A percentile compares a stretch with the other conserved stretches of the same genome.
These are phyloP conservation scores for Trochalopteron elliotii DNA, from an alignment of 2,113 vertebrate species.

Conservation along the genomic window DNA sequence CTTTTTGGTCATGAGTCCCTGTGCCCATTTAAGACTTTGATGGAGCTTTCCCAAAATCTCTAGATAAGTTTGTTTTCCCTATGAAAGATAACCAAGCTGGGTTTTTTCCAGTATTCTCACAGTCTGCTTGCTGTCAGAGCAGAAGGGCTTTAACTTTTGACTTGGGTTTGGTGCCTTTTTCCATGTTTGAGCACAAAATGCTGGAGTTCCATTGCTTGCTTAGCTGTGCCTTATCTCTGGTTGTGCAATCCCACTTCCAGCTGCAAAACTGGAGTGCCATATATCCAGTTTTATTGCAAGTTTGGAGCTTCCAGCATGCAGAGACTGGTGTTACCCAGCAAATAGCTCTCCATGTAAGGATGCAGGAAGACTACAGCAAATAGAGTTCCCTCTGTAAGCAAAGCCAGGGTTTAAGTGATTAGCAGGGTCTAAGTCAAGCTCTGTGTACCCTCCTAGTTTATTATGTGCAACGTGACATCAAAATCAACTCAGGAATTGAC, in stretches of 20 bases:
- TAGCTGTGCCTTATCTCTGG: neutral
- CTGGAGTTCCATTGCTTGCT: neutral
- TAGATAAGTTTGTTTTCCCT: neutral
- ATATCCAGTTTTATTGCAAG: neutral
- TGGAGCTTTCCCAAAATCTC: neutral
- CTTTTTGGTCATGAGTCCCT: neutral
- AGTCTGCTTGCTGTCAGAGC: neutral
- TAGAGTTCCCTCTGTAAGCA: neutral
- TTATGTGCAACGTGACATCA: neutral
- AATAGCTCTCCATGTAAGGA: slow-evolving; percentile 38
- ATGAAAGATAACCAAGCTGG: neutral
- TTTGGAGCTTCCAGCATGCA: neutral
- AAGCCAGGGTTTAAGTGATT: slow-evolving; percentile 13
- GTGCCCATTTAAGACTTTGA: neutral
- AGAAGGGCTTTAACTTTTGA: neutral
- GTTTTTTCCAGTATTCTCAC: neutral
- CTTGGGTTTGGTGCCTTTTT: neutral
- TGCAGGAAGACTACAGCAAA: neutral
- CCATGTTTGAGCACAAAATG: neutral
- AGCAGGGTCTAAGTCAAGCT: slow-evolving; percentile 27
- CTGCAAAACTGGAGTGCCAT: neutral
- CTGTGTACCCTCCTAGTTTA: neutral
- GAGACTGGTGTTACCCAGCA: neutral
- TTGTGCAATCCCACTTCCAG: neutral
- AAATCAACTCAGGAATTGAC: neutral